These are phyloP conservation scores for Petrophora chlorosata DNA, from an alignment of 2,888 invertebrate species.

Conservation along the genomic window DNA sequence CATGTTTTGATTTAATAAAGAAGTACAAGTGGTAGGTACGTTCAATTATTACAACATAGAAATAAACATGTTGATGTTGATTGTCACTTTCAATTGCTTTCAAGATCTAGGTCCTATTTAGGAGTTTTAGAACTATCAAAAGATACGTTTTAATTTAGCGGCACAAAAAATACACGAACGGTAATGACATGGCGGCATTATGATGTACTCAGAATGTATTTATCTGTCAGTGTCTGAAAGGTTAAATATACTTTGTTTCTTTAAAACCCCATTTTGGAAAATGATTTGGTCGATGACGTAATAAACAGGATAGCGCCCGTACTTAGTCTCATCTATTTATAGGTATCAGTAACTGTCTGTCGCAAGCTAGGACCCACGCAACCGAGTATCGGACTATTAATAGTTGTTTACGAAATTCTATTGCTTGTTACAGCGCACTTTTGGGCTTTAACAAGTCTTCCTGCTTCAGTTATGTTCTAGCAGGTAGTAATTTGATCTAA, in stretches of 20 bases:
- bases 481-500: background rate
- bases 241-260: background rate
- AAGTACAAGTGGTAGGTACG: too few relatives aligned
- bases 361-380: conserved; percentile 10
- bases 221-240: too few relatives aligned
- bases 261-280: conserved; percentile 1
- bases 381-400: conserved; percentile 10
- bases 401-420: conserved; percentile 12
- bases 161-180: too few relatives aligned
- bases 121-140: too few relatives aligned
- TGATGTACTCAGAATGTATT: too few relatives aligned
- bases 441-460: background rate
- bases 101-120: too few relatives aligned
- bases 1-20: too few relatives aligned
- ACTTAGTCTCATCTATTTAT: conserved; percentile 20
- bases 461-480: background rate
- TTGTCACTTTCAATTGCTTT: too few relatives aligned
- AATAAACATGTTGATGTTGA: too few relatives aligned
- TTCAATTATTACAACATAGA: too few relatives aligned
- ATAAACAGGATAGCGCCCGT: conserved; percentile 7
- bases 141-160: too few relatives aligned
- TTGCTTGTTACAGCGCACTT: background rate
- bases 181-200: too few relatives aligned
- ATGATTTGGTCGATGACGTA: conserved; percentile 13
- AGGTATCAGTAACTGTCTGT: conserved; percentile 20